Evolutionary conservation across 2,888 invertebrate genomes (phyloP), one percentile per base, ranked within the genome.

Genomic region (Volucella zonaria): DNA sequence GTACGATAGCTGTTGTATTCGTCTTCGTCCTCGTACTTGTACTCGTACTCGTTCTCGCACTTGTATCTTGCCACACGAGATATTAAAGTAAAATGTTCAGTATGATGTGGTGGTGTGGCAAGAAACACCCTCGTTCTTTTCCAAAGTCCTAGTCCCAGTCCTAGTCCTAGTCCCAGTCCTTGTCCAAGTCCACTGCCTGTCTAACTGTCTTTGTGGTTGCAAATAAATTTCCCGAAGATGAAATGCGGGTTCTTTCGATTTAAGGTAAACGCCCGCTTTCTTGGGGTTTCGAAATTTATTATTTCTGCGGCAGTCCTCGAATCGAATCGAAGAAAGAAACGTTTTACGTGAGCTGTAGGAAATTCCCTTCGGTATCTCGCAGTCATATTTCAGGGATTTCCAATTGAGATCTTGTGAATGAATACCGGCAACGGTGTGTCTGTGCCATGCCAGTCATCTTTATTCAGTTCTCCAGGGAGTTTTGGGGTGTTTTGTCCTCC

Each of bases 171-270:
- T 31, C 31, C 6, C 1, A 31, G 31, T 31, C 6, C 42, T 54
- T 47, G 23, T 77, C 77, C 45, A 23, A 14, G 61, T 52, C 64
- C 62, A 51, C 38, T 68, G 62, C 42, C 38, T 66, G 64, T 59
- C 76, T 71, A 54, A 49, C 15, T 59, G 52, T 66, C 70, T 66
- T 71, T 81, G 76, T 15, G 81, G 81, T 76, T 81, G 76, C 73
- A 66, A 76, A 76, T 81, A 80, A 80, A 81, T 81, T 81, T 81
- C 56, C 79, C 67, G 74, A 80, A 70, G 70, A 70, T 81, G 74
- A 79, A 79, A 79, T 73, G 78, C 66, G 59, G 78, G 23, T 58
- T 70, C 68, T 64, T 81, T 58, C 64, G 59, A 71, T 58, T 61
- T 58, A 45, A 52, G 42, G 31, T 31, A 42, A 38, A 23, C 59